These are phyloP conservation scores for Scarus forsteni DNA, from an alignment of 2,797 vertebrate species.

Conservation along the genomic window DNA sequence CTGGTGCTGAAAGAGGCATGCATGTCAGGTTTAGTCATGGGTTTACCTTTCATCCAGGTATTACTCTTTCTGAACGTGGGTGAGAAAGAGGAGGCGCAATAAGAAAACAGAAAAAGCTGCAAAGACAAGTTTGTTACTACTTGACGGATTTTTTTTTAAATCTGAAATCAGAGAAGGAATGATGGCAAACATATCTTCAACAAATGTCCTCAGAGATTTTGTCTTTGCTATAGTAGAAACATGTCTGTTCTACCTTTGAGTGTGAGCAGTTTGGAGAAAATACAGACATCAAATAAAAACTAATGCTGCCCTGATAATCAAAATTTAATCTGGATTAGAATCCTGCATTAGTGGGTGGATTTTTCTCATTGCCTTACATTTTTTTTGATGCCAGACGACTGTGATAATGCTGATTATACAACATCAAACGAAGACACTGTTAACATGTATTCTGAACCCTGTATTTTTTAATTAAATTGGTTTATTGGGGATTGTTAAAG, in stretches of 20 bases:
- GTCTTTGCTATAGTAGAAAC: conserved; percentile 10
- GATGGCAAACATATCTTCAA: conserved; percentile 31
- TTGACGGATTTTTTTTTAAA: too few relatives aligned
- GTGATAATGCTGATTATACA: too few relatives aligned
- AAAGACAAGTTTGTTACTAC: conserved; percentile 40
- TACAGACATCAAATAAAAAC: not conserved
- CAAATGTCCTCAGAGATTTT: conserved; percentile 27
- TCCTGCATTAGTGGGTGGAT: too few relatives aligned
- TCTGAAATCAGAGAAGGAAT: conserved; percentile 45
- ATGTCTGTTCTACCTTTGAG: conserved; percentile 24
- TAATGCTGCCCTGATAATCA: too few relatives aligned
- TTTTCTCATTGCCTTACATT: too few relatives aligned
- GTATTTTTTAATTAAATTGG: too few relatives aligned
- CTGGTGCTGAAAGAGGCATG: conserved; percentile 22
- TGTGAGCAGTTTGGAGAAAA: conserved; percentile 8
- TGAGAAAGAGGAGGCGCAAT: conserved; percentile 38
- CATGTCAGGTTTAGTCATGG: conserved; percentile 25
- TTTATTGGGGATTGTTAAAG: too few relatives aligned
- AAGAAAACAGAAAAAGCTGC: conserved; percentile 31
- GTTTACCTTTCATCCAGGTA: conserved; percentile 45
- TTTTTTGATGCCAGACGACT: too few relatives aligned
- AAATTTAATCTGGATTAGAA: too few relatives aligned
- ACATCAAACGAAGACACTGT: too few relatives aligned
- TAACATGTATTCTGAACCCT: too few relatives aligned
- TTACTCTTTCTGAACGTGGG: too few relatives aligned